A percentile compares a stretch with the other conserved stretches of the same genome.
These are phyloP conservation scores for Parazoanthus atlanticus DNA, from an alignment of 92 coral and sea anemone genomes.

Conservation along the genomic window DNA sequence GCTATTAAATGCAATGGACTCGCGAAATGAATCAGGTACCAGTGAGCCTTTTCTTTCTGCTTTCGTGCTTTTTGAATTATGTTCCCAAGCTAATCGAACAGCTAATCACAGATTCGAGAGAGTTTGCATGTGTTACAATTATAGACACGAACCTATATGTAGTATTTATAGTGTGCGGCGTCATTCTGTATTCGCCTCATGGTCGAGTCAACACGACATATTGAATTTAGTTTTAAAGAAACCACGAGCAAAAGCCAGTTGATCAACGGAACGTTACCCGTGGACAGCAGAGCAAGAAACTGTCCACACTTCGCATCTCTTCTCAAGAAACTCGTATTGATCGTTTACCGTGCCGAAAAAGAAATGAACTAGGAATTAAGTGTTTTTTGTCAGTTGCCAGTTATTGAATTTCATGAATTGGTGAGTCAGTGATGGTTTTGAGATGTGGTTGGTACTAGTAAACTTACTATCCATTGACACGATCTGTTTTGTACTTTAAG, in stretches of 20 bases:
- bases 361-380: conserved; percentile 6
- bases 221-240: conserved; percentile 23
- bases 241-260: conserved; percentile 7
- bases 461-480: not conserved
- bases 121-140: conserved; percentile 51
- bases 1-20: conserved; percentile 20
- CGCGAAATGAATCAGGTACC: conserved; percentile 43
- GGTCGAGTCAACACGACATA: conserved; percentile 30
- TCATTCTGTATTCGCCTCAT: conserved; percentile 31
- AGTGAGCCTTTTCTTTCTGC: conserved; percentile 5
- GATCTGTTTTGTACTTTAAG: not conserved
- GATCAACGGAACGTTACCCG: not conserved
- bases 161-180: conserved; percentile 46
- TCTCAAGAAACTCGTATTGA: conserved; percentile 10
- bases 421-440: not conserved
- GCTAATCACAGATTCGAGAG: conserved; percentile 47
- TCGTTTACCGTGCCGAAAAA: conserved; percentile 10
- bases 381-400: conserved; percentile 1
- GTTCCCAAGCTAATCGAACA: conserved; percentile 47
- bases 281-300: conserved; percentile 2
- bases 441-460: not conserved
- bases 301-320: not conserved
- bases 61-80: conserved; percentile 41
- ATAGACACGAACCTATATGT: conserved; percentile 47
- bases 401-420: not conserved